Conservation (phyloP, 2,113 vertebrate genomes). For the Sminthopsis crassicaudata region DNA sequence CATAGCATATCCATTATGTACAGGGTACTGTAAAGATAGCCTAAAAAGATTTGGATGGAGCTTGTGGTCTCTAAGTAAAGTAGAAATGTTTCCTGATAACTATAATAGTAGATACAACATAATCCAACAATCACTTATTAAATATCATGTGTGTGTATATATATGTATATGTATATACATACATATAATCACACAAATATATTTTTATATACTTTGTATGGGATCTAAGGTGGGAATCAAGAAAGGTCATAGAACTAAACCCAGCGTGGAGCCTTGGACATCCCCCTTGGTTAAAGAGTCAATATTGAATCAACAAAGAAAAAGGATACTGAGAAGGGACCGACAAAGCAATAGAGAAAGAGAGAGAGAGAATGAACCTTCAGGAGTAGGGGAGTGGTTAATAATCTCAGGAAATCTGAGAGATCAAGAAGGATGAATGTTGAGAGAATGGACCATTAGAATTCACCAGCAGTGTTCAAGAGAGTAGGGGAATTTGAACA, state of each 20-base stretch:
- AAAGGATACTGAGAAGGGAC: not conserved
- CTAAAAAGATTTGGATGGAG: not conserved
- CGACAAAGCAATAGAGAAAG: not conserved
- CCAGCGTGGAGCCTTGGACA: not conserved
- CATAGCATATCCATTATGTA: not conserved
- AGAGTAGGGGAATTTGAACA: not conserved
- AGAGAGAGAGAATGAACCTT: not conserved
- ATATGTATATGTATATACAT: not conserved
- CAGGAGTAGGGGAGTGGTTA: not conserved
- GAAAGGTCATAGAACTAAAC: not conserved
- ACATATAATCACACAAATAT: no score
- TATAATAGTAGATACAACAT: not conserved
- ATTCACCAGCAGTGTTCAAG: not conserved
- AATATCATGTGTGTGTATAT: not conserved
- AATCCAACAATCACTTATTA: not conserved
- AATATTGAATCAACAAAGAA: not conserved
- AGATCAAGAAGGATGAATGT: not conserved
- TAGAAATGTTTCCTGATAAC: not conserved
- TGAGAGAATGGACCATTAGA: not conserved
- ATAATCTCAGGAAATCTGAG: not conserved
- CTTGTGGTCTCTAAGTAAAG: not conserved
- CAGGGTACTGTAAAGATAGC: not conserved
- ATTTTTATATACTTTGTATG: not conserved
- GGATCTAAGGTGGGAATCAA: no score
- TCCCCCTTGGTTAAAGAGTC: not conserved